Evolutionary conservation across 2,113 vertebrate species (phyloP), one percentile per base, ranked within the genome.

Genomic region (Nerophis ophidion): DNA sequence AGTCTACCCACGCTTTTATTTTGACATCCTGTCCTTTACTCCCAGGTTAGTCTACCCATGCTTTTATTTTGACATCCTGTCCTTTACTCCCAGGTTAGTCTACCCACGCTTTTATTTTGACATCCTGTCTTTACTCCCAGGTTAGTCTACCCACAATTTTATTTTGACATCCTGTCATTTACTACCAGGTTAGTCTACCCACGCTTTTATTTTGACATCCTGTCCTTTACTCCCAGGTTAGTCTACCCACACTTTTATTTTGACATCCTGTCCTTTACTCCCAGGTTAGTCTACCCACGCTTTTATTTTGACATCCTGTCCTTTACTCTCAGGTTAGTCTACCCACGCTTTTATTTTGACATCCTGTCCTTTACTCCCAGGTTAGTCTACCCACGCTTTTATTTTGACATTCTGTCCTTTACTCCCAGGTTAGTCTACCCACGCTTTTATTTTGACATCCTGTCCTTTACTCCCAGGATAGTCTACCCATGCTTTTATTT

Each of bases 221-320:
- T 26, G 26, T n/a, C n/a, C n/a, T n/a, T n/a, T n/a, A n/a, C 86
- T 94, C 93, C 53, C 93, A 92, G 87, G 91, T 87, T 12, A 2
- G 81, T 26, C 4, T 3, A 26, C 1, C 26, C 26, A 3, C 2
- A 4, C 26, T 26, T 26, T 26, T 26, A 26, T 26, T 26, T 26
- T 26, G 26, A 26, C 4, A 26, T 26, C 1, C 26, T 26, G 26
- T n/a, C n/a, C n/a, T n/a, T n/a, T n/a, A n/a, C 86, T 94, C 93
- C 53, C 93, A 92, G 87, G 91, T 87, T 12, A 2, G 81, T 26
- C 4, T 3, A 26, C 1, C 26, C 26, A 3, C 2, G 26, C 26
- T 26, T 26, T 26, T 26, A 26, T 26, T 26, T 26, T 26, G 26
- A 26, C 4, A 26, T 26, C 1, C 26, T 26, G 26, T n/a, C n/a